Evolutionary conservation across 35 echinoderm and acorn worm genomes (phyloP).

Genomic region (Heliocidaris erythrogramma): DNA sequence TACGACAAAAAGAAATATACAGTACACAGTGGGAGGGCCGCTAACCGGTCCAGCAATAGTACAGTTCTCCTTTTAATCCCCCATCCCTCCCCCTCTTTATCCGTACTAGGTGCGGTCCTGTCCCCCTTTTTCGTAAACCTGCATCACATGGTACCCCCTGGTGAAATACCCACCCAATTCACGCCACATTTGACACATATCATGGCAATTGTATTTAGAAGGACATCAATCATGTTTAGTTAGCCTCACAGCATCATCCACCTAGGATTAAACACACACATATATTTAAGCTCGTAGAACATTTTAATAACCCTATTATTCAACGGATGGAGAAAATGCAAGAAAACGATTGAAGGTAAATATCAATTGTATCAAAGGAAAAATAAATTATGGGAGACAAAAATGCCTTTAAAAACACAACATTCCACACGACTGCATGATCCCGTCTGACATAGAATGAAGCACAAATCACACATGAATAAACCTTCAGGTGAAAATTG

Average conservation of each 20-base stretch:
- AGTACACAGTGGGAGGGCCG: neutral
- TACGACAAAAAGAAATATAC: neutral
- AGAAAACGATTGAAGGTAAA: neutral
- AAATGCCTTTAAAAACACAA: neutral
- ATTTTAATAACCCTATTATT: neutral
- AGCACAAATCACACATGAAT: constrained; percentile 36
- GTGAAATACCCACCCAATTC: neutral
- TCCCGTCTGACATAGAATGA: constrained; percentile 5
- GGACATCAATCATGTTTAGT: neutral
- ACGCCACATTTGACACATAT: constrained; percentile 1
- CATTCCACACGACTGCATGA: neutral
- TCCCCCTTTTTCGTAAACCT: neutral
- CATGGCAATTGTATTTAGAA: neutral
- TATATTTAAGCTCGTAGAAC: constrained; percentile 9
- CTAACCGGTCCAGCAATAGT: neutral
- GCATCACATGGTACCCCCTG: too few relatives aligned
- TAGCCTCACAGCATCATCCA: neutral
- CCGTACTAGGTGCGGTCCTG: neutral
- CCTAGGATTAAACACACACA: neutral
- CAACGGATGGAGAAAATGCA: neutral
- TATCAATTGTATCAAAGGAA: neutral
- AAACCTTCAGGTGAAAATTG: constrained; percentile 1
- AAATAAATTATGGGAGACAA: neutral
- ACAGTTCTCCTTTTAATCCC: constrained; percentile 3
- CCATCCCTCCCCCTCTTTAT: neutral